Evolutionary conservation across 2,797 vertebrate genomes (phyloP), one percentile per base, ranked within the genome.

Genomic region (Trachops cirrhosus): DNA sequence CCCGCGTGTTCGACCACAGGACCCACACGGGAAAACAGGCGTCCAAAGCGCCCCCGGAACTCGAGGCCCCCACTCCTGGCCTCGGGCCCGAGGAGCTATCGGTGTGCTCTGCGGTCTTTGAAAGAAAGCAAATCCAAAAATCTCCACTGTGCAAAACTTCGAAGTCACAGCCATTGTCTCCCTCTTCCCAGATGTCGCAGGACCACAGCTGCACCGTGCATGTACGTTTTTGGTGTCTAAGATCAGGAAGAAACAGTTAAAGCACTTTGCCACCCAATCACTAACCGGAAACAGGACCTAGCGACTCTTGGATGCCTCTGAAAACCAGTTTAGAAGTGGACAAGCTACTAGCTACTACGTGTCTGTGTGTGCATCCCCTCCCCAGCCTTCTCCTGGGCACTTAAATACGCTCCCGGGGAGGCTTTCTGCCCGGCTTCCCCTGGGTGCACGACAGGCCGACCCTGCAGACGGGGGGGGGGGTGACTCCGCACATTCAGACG

Each of bases 401-500:
- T 80, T 89, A 54, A 83, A 54, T 24, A 4, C 2, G 24, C 57
- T 59, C 57, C 26, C 24, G 9, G 57, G 48, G 57, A 9, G 54
- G 24, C 10, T 59, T 57, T 29, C 11, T 59, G 57, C 57, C 21
- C 9, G 64, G 15, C 64, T 94, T 75, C 79, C 86, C 90, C 95
- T 15, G n/a, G 50, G 93, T 39, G 52, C 89, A 92, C 52, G 79
- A 83, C 57, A 22, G 14, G 67, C 73, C 91, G 89, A 59, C 92
- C 86, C 78, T 21, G 64, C 52, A 52, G 68, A 93, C 75, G 32
- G 44, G 44, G 41, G 41, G 4, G 41, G 41, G 34, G 57, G 82
- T 93, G 96, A 95, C 88, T 94, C 92, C 93, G 96, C 94, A 86
- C 62, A 32, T 67, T 41, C 57, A 67, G 67, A 75, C 0, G n/a